phyloP scores from a whole-genome alignment of 1,140 invertebrate genomes.

The Tribolium madens region DNA sequence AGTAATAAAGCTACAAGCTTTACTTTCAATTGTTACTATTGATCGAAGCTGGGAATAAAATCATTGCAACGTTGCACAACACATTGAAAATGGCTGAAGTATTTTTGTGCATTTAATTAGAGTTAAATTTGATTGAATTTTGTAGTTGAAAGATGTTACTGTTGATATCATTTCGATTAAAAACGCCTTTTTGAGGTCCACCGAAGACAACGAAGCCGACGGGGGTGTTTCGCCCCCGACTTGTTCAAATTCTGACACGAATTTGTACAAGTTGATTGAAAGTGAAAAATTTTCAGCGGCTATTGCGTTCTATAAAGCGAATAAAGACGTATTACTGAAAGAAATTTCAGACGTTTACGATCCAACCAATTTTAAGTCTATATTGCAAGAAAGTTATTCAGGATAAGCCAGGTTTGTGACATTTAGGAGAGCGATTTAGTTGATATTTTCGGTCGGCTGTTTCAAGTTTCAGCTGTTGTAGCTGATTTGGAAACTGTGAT shows the following conservation, averaged over 20 bases:
- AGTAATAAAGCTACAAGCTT: too few species aligned
- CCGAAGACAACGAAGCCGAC: constrained; percentile 71
- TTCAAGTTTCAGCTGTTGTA: constrained; percentile 73
- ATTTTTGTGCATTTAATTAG: too few species aligned
- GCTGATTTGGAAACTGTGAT: constrained; percentile 68
- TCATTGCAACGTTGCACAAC: too few species aligned
- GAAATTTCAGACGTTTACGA: constrained; percentile 71
- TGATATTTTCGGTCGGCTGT: constrained; percentile 74
- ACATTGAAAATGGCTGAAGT: too few species aligned
- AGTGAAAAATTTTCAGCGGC: constrained; percentile 75
- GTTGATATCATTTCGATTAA: constrained; percentile 70
- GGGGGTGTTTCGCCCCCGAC: constrained; percentile 69
- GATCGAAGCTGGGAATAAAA: too few species aligned
- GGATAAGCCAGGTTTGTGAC: constrained; percentile 73
- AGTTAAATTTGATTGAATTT: too few species aligned
- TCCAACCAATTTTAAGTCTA: constrained; percentile 75
- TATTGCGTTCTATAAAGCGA: constrained; percentile 73
- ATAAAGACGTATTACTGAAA: constrained; percentile 72
- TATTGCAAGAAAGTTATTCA: constrained; percentile 79
- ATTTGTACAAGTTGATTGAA: constrained; percentile 73
- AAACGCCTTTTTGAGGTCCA: constrained; percentile 68
- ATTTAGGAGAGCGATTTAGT: constrained; percentile 70
- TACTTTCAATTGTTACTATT: too few species aligned
- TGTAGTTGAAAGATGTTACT: constrained; percentile 71
- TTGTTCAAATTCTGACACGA: constrained; percentile 66